These are phyloP conservation scores for Podiceps cristatus DNA, from an alignment of 2,113 vertebrate genomes.

Conservation along the genomic window DNA sequence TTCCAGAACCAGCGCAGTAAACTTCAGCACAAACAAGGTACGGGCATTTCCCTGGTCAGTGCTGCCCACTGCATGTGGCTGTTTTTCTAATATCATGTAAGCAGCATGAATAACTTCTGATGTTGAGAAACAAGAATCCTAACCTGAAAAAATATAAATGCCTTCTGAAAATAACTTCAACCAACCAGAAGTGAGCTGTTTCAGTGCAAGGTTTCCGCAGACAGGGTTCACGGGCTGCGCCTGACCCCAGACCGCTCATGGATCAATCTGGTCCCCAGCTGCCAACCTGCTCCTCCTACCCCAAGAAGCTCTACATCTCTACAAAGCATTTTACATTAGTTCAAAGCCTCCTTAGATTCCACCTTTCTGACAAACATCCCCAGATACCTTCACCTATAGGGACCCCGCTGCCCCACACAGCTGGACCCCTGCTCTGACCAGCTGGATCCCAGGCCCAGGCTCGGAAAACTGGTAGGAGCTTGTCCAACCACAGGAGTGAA, in stretches of 20 bases:
- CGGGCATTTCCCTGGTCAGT: background rate
- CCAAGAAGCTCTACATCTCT: background rate
- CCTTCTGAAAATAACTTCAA: background rate
- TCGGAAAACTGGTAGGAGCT: background rate
- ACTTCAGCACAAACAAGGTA: slow-evolving; percentile 13
- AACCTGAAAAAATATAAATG: background rate
- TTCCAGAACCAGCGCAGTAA: slow-evolving; percentile 23
- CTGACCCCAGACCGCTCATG: rapidly evolving
- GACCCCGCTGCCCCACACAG: background rate
- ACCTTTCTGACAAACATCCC: background rate
- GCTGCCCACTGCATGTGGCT: background rate
- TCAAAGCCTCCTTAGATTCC: background rate
- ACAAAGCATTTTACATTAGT: background rate
- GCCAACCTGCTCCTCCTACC: background rate
- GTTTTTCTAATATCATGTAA: background rate
- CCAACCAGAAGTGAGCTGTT: background rate
- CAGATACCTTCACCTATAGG: background rate
- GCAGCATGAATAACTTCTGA: background rate
- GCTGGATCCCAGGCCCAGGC: background rate
- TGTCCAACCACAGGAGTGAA: background rate
- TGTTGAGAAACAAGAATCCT: background rate
- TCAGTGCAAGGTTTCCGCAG: background rate
- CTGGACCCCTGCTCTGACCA: background rate
- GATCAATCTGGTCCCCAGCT: background rate
- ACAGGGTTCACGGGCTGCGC: rapidly evolving